phyloP scores from a whole-genome alignment of 2,797 vertebrate genomes.

The Alauda arvensis region DNA sequence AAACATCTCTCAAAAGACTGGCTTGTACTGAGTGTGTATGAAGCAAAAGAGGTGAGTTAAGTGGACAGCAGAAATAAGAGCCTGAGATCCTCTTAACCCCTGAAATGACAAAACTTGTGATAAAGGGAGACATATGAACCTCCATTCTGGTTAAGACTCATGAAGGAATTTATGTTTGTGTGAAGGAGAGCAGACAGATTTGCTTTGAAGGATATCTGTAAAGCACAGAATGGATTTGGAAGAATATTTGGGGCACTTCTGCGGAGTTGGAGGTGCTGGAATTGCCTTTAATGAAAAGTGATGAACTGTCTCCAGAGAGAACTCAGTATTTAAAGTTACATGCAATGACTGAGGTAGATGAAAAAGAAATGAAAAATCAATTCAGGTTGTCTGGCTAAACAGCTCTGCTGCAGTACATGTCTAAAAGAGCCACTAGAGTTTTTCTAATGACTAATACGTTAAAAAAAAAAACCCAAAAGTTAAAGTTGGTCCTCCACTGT shows the following conservation, averaged over 20 bases:
- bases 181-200: not conserved
- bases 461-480: accelerated
- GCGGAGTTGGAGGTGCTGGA: not conserved
- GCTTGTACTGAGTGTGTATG: not conserved
- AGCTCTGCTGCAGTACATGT: accelerated
- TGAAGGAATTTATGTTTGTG: not conserved
- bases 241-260: not conserved
- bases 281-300: not conserved
- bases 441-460: not conserved
- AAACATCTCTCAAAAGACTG: not conserved
- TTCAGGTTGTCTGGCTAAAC: not conserved
- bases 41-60: not conserved
- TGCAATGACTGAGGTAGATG: not conserved
- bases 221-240: not conserved
- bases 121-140: not conserved
- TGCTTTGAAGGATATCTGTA: not conserved
- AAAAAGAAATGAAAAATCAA: not conserved
- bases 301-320: not conserved
- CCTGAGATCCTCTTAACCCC: not conserved
- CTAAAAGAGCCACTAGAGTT: not conserved
- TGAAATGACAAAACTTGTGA: not conserved
- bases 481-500: not conserved
- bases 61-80: not conserved
- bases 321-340: not conserved
- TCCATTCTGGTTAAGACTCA: not conserved